Evolutionary conservation across 1,140 invertebrate species (phyloP).

Genomic region (Maconellicoccus hirsutus): DNA sequence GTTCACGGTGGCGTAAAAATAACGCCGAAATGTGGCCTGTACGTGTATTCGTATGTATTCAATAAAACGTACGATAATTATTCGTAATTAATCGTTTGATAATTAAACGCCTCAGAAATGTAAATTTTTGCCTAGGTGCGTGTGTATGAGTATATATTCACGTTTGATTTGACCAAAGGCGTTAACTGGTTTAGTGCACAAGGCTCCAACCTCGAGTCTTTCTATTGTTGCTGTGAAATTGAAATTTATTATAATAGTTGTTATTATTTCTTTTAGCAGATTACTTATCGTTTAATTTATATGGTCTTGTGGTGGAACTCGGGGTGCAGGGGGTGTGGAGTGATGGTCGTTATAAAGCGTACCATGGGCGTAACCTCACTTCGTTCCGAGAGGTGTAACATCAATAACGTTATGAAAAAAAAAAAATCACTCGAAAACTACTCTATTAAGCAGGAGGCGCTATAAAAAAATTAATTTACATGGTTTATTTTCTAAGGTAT

Average conservation of each 20-base stretch:
- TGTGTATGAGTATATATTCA: too few species aligned
- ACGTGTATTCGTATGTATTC: too few species aligned
- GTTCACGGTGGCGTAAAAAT: too few species aligned
- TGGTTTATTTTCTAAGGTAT: not conserved
- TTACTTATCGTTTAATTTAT: slow-evolving; percentile 5
- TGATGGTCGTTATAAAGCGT: not conserved
- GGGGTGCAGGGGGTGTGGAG: not conserved
- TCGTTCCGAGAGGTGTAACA: slow-evolving; percentile 2
- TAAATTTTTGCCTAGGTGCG: not conserved
- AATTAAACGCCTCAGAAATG: not conserved
- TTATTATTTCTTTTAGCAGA: slow-evolving; percentile 9
- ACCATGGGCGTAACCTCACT: not conserved
- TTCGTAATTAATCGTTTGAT: not conserved
- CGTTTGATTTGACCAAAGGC: not conserved
- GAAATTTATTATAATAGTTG: not conserved
- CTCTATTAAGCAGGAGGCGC: slow-evolving; percentile 6
- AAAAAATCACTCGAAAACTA: not conserved
- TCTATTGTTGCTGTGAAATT: not conserved
- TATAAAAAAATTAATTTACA: slow-evolving; percentile 10
- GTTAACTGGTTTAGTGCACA: slow-evolving; percentile 8
- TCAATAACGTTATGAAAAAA: not conserved
- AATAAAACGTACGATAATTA: not conserved
- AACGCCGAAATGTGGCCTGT: too few species aligned
- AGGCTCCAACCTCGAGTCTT: too few species aligned
- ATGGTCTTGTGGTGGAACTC: not conserved